These are phyloP conservation scores for Stegostoma tigrinum DNA, from an alignment of 2,113 vertebrate species.

Conservation along the genomic window DNA sequence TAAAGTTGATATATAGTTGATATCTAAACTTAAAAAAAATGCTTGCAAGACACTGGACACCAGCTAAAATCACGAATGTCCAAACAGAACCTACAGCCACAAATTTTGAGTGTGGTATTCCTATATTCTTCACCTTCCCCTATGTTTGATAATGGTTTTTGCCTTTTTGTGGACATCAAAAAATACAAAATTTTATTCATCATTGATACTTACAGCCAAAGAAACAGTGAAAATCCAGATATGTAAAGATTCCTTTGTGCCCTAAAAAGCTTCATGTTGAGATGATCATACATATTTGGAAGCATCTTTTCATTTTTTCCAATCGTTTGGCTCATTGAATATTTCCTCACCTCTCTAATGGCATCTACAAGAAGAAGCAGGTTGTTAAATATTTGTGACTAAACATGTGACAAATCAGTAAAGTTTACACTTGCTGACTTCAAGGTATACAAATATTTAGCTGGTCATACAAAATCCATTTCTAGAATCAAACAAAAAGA, in stretches of 20 bases:
- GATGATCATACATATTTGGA: conserved; percentile 67
- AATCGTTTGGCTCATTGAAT: conserved; percentile 55
- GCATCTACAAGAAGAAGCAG: conserved; percentile 65
- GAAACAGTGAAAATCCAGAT: conserved; percentile 90
- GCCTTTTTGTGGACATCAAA: neutral
- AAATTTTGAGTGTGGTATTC: neutral
- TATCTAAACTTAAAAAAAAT: neutral
- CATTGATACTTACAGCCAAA: conserved; percentile 81
- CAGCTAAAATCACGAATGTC: neutral
- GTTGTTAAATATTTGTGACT: neutral
- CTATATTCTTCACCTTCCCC: neutral
- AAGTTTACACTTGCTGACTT: neutral
- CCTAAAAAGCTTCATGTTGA: conserved; percentile 94
- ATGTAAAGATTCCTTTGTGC: conserved; percentile 94
- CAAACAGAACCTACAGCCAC: neutral
- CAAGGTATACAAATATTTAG: neutral
- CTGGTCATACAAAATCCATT: neutral
- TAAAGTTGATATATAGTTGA: too few species aligned
- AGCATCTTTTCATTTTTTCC: conserved; percentile 56
- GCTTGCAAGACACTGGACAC: neutral
- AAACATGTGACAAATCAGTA: neutral
- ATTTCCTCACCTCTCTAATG: conserved; percentile 82
- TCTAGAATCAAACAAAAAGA: neutral
- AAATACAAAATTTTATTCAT: neutral
- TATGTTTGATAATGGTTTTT: neutral